Evolutionary conservation across 2,888 invertebrate genomes (phyloP), one percentile per base, ranked within the genome.

Genomic region (Melanostoma scalare): DNA sequence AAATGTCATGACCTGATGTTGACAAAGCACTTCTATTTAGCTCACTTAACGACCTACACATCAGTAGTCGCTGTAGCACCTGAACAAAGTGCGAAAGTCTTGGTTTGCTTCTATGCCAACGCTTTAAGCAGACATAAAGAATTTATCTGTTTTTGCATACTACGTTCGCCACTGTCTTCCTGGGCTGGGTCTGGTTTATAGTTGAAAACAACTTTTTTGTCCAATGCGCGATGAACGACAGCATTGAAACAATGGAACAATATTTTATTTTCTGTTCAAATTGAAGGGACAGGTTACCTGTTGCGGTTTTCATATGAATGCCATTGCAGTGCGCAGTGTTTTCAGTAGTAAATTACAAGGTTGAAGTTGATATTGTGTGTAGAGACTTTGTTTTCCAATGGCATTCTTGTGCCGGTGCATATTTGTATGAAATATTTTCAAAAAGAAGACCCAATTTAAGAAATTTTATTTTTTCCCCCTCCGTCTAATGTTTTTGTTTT

Each of bases 241-340:
- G 42, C 63, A 73, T 73, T 55, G 78, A 86, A 81, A 88, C 87
- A 87, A 87, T 87, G 87, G 86, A 86, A 86, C 87, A 86, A 87
- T 87, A 87, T 87, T 86, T 87, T 87, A 88, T 87, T 86, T 85
- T 87, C 86, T 82, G 78, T 84, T 74, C 74, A 72, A 76, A 76
- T 67, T 65, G 74, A 85, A 86, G 82, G 85, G 85, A 86, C 86
- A 85, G 85, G 77, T 80, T 60, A 71, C 61, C 52, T 78, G 78
- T 78, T 65, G 73, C 61, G 60, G 61, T 63, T 69, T 38, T 40
- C 50, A 20, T 20, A 30, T 75, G 63, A 76, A 65, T 75, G 71
- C 67, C 53, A 81, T 77, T 76, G 9, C 56, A 65, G 38, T 60
- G 75, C 56, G 52, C 38, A 20, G 20, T 44, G 30, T 63, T 53